Base-by-base conservation (phyloP, 2,888 invertebrate genomes). In the Urechis unicinctus region DNA sequence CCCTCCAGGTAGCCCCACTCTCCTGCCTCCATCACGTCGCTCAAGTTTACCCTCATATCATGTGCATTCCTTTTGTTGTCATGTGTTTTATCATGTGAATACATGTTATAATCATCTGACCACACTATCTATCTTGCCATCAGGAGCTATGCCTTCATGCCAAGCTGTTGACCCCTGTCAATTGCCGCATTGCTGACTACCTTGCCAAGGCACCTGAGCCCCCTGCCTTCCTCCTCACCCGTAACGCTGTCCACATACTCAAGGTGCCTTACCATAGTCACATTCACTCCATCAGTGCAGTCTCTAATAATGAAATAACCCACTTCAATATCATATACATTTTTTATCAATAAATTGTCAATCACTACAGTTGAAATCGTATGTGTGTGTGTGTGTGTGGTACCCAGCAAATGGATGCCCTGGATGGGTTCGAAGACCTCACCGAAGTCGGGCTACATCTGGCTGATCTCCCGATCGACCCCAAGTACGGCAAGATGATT, bases 381-480 rank as follows among this genome's bases (percentile, higher is more conserved):
- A n/a, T n/a, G n/a, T n/a, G n/a, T n/a, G n/a, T n/a, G n/a, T n/a
- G n/a, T n/a, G n/a, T n/a, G n/a, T n/a, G n/a, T 36, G 9, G n/a
- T 29, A 59, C 64, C 13, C 85, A 91, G 81, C 86, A 87, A 2
- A 86, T 95, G 51, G 91, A 91, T 62, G 91, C 94, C 0, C 78
- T 96, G 42, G 88, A 90, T 59, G 84, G 86, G 0, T 85, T 86
- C 81, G 94, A 95, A 77, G 87, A 88, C 66, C 81, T 96, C 52
- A 95, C 94, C 0, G 86, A 87, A 66, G 81, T 96, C 53, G 96
- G 95, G 0, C 85, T 85, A 59, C 89, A 94, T 72, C 80, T 97
- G 51, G 82, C 93, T n/a, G 91, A 94, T 73, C 79, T 97, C 48
- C 91, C 95, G 0, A 83, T 97, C 1, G 93, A 95, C 68, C 95